Percentiles rank a stretch among this genome's conserved stretches.
These are phyloP conservation scores for Acestrorhynchus altus DNA, from an alignment of 2,797 vertebrate species.

Conservation along the genomic window DNA sequence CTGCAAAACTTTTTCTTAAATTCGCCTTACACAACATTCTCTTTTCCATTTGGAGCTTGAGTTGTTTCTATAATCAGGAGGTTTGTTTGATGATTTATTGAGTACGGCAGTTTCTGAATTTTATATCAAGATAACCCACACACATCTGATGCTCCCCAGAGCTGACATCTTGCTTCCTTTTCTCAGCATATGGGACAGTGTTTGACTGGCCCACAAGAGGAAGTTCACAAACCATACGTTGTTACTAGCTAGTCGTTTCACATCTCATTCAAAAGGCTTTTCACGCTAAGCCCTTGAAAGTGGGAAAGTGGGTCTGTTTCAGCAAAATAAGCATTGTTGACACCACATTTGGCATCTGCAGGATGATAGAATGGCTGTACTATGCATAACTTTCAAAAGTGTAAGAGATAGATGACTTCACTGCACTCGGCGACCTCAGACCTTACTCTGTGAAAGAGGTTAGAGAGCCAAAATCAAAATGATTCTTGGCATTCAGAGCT, in stretches of 20 bases:
- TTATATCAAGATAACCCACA: conserved; percentile 55
- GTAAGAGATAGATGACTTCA: conserved; percentile 49
- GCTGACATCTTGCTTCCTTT: conserved; percentile 40
- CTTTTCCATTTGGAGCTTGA: conserved; percentile 41
- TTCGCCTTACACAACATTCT: conserved; percentile 26
- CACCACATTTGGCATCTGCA: conserved; percentile 35
- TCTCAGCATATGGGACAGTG: conserved; percentile 32
- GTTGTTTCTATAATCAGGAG: conserved; percentile 53
- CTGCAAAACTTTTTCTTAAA: conserved; percentile 38
- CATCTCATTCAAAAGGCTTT: conserved; percentile 25
- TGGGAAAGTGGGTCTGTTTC: conserved; percentile 12
- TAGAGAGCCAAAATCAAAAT: conserved; percentile 52
- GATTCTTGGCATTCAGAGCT: conserved; percentile 40
- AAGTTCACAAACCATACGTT: conserved; percentile 42
- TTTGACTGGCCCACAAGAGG: conserved; percentile 22
- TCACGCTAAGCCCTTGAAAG: background rate
- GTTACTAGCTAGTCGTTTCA: conserved; percentile 28
- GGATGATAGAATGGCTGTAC: conserved; percentile 26
- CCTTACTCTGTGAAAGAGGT: conserved; percentile 51
- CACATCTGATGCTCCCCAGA: conserved; percentile 48
- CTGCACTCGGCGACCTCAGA: conserved; percentile 42
- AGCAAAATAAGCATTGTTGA: conserved; percentile 28
- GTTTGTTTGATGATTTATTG: conserved; percentile 41
- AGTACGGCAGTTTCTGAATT: conserved; percentile 46
- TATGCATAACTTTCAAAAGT: conserved; percentile 41